Base-by-base conservation (phyloP, 2,888 invertebrate species). In the Caenorhabditis virilis region DNA sequence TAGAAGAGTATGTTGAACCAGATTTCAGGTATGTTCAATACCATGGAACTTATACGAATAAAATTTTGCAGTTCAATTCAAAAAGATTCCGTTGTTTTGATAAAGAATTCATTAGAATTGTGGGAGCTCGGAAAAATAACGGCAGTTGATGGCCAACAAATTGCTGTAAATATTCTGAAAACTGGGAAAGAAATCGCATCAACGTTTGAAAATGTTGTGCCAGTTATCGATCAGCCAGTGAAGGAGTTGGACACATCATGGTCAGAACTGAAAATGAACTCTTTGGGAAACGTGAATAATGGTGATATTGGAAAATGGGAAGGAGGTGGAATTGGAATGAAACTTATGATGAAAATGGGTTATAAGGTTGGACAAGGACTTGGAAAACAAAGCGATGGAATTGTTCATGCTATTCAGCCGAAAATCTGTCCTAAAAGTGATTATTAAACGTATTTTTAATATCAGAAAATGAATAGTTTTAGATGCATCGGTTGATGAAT, bases 261-360 rank as follows among this genome's bases (percentile, higher is more conserved):
- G 67, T 35, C 45, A 5, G 61, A 68, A 46, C 36, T 64, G 57
- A 68, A 64, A 38, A 50, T 30, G 27, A 52, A 54, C 9, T 36
- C 30, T 11, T 23, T 41, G 6, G 60, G 69, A 20, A 18, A 25
- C 11, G 47, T 64, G 6, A 36, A 46, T 7, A 61, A 67, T 20
- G 66, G 67, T 22, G 72, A 72, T 4, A 33, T 65, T 23, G 75
- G 75, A 15, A 47, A 71, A 26, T 75, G 75, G 75, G 56, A 57
- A 26, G 72, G 72, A 20, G 69, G 72, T 5, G 73, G 71, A 9
- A 50, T 75, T 26, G 73, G 73, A 15, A 54, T 75, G 55, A 73
- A 71, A 48, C 39, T 75, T 36, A 67, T 75, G 67, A 68, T 69
- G 53, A 71, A 69, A 49, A 75, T 75, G 75, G 75, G 75, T 11